Evolutionary conservation across 2,113 vertebrate genomes (phyloP).

Genomic region (Cervus canadensis): DNA sequence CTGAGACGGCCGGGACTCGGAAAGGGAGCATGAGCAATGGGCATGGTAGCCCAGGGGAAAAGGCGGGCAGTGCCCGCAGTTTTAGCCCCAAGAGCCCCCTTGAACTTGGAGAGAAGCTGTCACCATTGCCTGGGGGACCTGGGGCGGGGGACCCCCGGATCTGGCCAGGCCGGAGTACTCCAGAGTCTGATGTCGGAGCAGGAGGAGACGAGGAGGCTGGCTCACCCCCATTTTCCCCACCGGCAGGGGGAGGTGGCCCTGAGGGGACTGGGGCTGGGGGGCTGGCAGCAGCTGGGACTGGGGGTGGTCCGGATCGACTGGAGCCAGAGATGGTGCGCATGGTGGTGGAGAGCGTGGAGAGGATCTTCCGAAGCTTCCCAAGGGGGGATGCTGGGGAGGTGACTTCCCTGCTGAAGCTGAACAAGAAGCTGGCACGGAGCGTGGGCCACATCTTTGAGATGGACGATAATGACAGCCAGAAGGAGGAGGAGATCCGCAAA

Average conservation of each 20-base stretch:
- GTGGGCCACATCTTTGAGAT: slow-evolving; percentile 96
- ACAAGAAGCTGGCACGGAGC: slow-evolving; percentile 94
- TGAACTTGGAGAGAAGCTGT: slow-evolving; percentile 91
- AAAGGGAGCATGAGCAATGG: slow-evolving; percentile 88
- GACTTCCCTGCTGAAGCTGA: slow-evolving; percentile 91
- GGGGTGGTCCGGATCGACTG: slow-evolving; percentile 82
- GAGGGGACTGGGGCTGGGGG: slow-evolving; percentile 84
- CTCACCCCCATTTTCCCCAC: slow-evolving; percentile 84
- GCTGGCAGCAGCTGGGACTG: slow-evolving; percentile 83
- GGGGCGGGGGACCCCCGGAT: slow-evolving; percentile 66
- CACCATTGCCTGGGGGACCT: slow-evolving; percentile 81
- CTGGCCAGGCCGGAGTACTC: slow-evolving; percentile 89
- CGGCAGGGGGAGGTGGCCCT: slow-evolving; percentile 60
- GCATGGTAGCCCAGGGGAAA: slow-evolving; percentile 85
- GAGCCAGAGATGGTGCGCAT: slow-evolving; percentile 88
- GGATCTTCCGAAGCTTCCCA: slow-evolving; percentile 90
- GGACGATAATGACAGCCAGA: slow-evolving; percentile 87
- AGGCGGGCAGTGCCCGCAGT: slow-evolving; percentile 81
- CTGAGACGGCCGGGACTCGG: slow-evolving; percentile 83
- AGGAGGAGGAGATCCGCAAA: slow-evolving; percentile 95
- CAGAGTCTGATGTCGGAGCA: slow-evolving; percentile 85
- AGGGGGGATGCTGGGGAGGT: slow-evolving; percentile 86
- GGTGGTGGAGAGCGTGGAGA: slow-evolving; percentile 90
- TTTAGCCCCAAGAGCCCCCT: slow-evolving; percentile 91
- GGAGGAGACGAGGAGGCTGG: slow-evolving; percentile 86